These are phyloP conservation scores for Heteromurus nitidus DNA, from an alignment of 2,888 invertebrate genomes.

Conservation along the genomic window DNA sequence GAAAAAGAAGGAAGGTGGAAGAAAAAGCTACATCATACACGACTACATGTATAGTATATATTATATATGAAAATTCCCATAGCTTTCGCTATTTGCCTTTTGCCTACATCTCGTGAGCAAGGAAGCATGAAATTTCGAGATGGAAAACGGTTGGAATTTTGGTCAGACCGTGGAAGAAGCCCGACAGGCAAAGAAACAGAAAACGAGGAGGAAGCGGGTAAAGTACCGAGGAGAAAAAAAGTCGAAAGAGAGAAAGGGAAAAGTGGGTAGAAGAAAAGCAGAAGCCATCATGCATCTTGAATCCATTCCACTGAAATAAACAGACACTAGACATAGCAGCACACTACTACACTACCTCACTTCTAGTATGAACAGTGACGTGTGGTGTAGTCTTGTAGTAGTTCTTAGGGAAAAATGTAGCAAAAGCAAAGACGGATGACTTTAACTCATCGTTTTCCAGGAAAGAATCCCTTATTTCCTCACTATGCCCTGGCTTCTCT, in stretches of 20 bases:
- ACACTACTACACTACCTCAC: neutral
- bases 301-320: slow-evolving; percentile 47
- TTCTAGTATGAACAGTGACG: neutral
- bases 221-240: slow-evolving; percentile 7
- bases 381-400: no score
- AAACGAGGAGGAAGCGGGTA: slow-evolving; percentile 34
- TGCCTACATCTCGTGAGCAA: slow-evolving; percentile 40
- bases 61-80: slow-evolving; percentile 30
- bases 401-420: neutral
- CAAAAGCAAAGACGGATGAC: slow-evolving; percentile 22
- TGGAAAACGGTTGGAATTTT: slow-evolving; percentile 54
- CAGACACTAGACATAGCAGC: slow-evolving; percentile 3
- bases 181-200: slow-evolving; percentile 47
- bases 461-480: slow-evolving; percentile 34
- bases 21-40: slow-evolving; percentile 13
- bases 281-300: slow-evolving; percentile 24
- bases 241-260: neutral
- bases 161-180: slow-evolving; percentile 38
- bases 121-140: slow-evolving; percentile 61
- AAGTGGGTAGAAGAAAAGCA: slow-evolving; percentile 15
- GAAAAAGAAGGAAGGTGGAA: slow-evolving; percentile 8
- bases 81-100: slow-evolving; percentile 41
- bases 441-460: slow-evolving; percentile 36
- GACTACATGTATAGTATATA: neutral
- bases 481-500: neutral